phyloP scores from a whole-genome alignment of 2,888 invertebrate genomes.

The Apodemia zela region DNA sequence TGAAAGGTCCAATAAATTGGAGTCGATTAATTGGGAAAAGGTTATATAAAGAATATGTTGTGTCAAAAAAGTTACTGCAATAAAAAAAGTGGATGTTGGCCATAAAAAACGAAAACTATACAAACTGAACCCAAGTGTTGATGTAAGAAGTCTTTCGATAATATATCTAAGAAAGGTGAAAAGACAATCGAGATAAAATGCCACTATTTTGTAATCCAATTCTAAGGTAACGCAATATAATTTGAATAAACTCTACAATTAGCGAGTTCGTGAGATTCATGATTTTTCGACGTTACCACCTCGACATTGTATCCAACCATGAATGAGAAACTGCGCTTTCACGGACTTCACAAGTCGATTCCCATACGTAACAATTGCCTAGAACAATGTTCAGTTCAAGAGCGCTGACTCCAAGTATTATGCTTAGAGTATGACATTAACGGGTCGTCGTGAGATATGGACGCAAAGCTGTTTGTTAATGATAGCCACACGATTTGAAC shows the following conservation, averaged over 20 bases:
- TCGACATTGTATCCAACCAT: conserved; percentile 33
- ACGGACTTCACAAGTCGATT: conserved; percentile 57
- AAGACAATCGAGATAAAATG: not conserved
- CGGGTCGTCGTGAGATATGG: conserved; percentile 31
- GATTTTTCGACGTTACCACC: conserved; percentile 30
- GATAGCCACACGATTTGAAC: conserved; percentile 23
- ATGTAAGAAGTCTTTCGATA: not conserved
- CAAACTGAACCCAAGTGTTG: not conserved
- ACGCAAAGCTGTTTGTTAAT: conserved; percentile 21
- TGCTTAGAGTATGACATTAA: conserved; percentile 32
- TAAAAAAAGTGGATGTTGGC: too few relatives aligned
- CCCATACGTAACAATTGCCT: conserved; percentile 42
- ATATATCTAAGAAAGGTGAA: not conserved
- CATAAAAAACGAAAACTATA: too few relatives aligned
- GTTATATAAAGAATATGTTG: too few relatives aligned
- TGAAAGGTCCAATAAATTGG: too few relatives aligned
- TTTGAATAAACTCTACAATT: conserved; percentile 22
- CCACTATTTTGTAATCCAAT: conserved; percentile 8
- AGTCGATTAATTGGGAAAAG: too few relatives aligned
- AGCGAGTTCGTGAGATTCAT: conserved; percentile 39
- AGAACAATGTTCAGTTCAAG: conserved; percentile 61
- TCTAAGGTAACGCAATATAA: conserved; percentile 6
- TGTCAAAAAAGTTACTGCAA: too few relatives aligned
- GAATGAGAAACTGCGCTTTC: conserved; percentile 70
- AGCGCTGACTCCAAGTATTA: conserved; percentile 41